Evolutionary conservation across 2,113 vertebrate species (phyloP).

Genomic region (Rhegmatorhina hoffmannsi): DNA sequence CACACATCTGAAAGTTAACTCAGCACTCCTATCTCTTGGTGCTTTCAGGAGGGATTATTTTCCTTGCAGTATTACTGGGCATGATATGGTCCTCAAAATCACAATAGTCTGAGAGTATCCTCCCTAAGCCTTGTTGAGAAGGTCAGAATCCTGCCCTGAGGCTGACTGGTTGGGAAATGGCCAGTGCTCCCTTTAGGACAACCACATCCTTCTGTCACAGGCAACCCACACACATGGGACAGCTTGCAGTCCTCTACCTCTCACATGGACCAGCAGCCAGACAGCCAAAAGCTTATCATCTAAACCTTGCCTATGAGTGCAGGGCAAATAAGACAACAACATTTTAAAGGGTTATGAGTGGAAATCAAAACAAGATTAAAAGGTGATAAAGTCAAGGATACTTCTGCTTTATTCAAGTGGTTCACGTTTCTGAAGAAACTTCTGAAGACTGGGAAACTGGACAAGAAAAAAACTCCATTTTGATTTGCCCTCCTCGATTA

Average conservation of each 20-base stretch:
- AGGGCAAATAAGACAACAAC: background rate
- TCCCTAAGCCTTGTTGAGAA: background rate
- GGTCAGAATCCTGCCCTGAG: background rate
- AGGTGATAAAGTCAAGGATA: background rate
- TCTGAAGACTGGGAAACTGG: background rate
- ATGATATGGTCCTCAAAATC: rapidly evolving
- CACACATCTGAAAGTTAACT: background rate
- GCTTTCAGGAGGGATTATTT: background rate
- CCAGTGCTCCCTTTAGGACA: rapidly evolving
- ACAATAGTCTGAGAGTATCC: background rate
- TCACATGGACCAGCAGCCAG: background rate
- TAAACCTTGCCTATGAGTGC: background rate
- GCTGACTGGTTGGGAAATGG: background rate
- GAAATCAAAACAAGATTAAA: background rate
- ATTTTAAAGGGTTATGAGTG: background rate
- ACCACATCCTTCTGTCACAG: background rate
- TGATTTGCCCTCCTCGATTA: background rate
- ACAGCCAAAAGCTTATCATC: background rate
- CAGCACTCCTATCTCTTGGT: background rate
- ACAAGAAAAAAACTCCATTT: background rate
- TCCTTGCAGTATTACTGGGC: background rate
- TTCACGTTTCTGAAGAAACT: background rate
- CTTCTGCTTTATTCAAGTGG: background rate
- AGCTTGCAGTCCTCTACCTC: background rate
- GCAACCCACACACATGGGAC: background rate